phyloP scores from a whole-genome alignment of 2,888 invertebrate genomes.

The Erpobdella octoculata region DNA sequence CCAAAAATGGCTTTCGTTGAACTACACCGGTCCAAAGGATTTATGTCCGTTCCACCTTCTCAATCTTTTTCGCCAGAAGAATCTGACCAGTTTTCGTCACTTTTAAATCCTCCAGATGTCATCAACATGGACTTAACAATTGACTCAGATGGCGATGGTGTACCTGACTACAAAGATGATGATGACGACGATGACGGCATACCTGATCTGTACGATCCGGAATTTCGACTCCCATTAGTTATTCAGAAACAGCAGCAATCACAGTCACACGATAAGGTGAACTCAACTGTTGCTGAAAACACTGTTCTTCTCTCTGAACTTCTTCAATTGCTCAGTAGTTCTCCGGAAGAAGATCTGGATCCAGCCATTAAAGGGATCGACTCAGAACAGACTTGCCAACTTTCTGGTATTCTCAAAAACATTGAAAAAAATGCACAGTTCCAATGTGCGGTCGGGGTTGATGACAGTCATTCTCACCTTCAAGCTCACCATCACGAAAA shows the following conservation, averaged over 20 bases:
- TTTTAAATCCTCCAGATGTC: constrained; percentile 35
- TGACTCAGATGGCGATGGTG: constrained; percentile 43
- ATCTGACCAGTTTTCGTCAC: constrained; percentile 38
- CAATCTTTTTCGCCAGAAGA: constrained; percentile 6
- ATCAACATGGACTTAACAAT: constrained; percentile 35
- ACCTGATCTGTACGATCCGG: constrained; percentile 34
- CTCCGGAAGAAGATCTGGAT: background rate
- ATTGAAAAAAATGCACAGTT: background rate
- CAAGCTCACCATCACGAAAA: background rate
- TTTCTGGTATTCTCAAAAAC: constrained; percentile 7
- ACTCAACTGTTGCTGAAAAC: background rate
- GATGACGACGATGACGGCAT: constrained; percentile 42
- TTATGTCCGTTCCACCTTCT: background rate
- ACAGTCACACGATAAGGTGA: background rate
- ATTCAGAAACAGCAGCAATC: background rate
- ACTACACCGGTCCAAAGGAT: background rate
- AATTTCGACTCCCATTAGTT: constrained; percentile 19
- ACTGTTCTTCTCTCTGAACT: background rate
- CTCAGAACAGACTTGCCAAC: background rate
- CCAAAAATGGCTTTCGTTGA: background rate
- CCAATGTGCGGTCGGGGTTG: background rate
- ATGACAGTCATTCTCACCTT: background rate
- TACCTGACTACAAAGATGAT: constrained; percentile 41
- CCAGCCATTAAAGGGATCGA: constrained; percentile 1
- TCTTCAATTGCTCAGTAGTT: background rate